Evolutionary conservation across 2,797 vertebrate genomes (phyloP), one percentile per base, ranked within the genome.

Genomic region (Melanotaenia parkinsoni): DNA sequence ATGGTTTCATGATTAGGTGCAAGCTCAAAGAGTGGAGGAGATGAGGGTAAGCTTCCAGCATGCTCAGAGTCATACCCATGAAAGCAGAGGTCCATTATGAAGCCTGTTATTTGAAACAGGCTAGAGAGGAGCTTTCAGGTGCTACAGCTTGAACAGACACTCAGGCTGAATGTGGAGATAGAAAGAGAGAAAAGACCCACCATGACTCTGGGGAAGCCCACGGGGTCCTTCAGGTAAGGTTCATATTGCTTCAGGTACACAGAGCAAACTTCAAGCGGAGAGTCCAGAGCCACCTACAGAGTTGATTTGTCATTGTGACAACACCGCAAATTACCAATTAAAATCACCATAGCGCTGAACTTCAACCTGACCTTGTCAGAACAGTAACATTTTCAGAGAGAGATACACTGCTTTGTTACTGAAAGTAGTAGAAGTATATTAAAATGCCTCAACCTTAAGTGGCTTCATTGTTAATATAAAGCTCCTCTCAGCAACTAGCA

Each of bases 131-230:
- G 78, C 63, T 40, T 66, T 86, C 40, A 78, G 66, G 53, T 72
- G 57, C 66, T 60, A 16, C 26, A 43, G 61, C 43, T 47, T 18
- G 54, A 20, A 64, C 58, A 50, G 35, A 51, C 22, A 43, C 12
- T 64, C 16, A 35, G 37, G 14, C 13, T 35, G 26, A 59, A 11
- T 63, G 69, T 45, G 54, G 28, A 64, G 59, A 22, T n/a, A 50
- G 5, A 33, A 50, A 63, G 60, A 2, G 6, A 53, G 30, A 62
- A 54, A 67, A 60, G 57, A 76, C 74, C 91, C 79, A 96, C 96
- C 96, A 96, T 97, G 51, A 97, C 94, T 87, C 94, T 96, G 76
- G 96, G 96, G 81, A 96, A 98, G 57, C 94, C 96, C 45, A 96
- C 96, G 0, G 96, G 96, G 82, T 99, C 96, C 24, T 95, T 94